Conservation (phyloP, 2,888 invertebrate species). For the Ophioninae sp. region DNA sequence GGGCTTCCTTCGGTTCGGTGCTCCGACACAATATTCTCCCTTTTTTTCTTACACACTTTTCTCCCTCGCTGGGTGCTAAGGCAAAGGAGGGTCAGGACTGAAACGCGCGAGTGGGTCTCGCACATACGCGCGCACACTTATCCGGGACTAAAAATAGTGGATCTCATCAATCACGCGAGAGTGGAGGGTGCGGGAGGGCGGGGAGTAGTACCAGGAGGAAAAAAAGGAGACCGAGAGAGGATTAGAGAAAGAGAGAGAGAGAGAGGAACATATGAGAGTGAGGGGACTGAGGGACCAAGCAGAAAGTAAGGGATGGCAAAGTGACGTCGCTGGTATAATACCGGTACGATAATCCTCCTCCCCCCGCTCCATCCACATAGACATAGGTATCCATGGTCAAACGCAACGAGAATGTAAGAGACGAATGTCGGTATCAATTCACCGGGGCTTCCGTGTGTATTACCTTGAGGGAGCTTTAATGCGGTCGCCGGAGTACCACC, state of each 20-base stretch:
- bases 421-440: slow-evolving; percentile 58
- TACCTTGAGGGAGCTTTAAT: slow-evolving; percentile 19
- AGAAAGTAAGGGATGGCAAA: slow-evolving; percentile 17
- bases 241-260: neutral
- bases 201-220: neutral
- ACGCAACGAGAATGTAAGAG: slow-evolving; percentile 52
- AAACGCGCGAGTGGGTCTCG: slow-evolving; percentile 39
- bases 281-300: neutral
- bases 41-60: slow-evolving; percentile 47
- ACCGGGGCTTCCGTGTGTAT: slow-evolving; percentile 34
- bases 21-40: slow-evolving; percentile 34
- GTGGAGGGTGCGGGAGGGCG: slow-evolving; percentile 1
- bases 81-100: slow-evolving; percentile 18
- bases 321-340: slow-evolving; percentile 25
- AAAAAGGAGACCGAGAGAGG: too few species aligned
- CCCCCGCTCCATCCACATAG: neutral
- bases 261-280: slow-evolving; percentile 14
- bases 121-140: neutral
- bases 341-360: slow-evolving; percentile 32
- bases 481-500: slow-evolving; percentile 29
- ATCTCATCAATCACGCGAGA: slow-evolving; percentile 63
- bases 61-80: slow-evolving; percentile 4
- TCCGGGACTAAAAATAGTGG: slow-evolving; percentile 61
- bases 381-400: slow-evolving; percentile 40
- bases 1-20: slow-evolving; percentile 19